phyloP scores from a whole-genome alignment of 2,113 vertebrate genomes.

The Dolichotis patagonum region DNA sequence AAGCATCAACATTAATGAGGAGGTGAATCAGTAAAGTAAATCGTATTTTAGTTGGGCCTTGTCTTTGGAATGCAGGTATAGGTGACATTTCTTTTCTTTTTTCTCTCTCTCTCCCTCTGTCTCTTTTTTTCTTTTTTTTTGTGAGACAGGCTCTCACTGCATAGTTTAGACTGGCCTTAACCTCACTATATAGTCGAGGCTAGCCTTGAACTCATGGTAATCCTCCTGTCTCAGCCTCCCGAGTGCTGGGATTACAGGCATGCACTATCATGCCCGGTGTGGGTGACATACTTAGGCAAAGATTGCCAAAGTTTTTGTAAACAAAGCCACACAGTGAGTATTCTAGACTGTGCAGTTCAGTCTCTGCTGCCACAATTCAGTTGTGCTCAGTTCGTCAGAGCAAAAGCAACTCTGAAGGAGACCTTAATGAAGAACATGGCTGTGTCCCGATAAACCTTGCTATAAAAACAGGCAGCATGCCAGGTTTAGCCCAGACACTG shows the following conservation, averaged over 20 bases:
- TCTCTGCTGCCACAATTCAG: neutral
- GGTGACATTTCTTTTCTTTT: neutral
- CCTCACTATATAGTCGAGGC: too few species aligned
- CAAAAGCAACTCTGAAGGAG: neutral
- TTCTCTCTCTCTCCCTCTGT: too few species aligned
- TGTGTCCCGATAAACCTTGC: neutral
- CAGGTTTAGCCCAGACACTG: neutral
- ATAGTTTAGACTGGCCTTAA: too few species aligned
- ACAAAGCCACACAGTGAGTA: neutral
- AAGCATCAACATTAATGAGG: neutral
- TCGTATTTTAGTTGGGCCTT: slow-evolving; percentile 16
- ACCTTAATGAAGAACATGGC: neutral
- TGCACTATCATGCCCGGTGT: too few species aligned
- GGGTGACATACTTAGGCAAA: neutral
- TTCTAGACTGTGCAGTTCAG: neutral
- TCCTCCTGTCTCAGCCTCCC: too few species aligned
- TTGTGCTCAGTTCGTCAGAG: neutral
- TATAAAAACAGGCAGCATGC: neutral
- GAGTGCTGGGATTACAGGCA: too few species aligned
- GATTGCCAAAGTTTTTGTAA: neutral
- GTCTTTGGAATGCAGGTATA: neutral
- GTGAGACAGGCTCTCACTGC: too few species aligned
- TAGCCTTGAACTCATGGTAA: too few species aligned
- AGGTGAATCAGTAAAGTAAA: slow-evolving; percentile 10
- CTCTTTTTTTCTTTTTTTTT: too few species aligned